phyloP scores from a whole-genome alignment of 2,797 vertebrate genomes.

The Danio jaintianensis region DNA sequence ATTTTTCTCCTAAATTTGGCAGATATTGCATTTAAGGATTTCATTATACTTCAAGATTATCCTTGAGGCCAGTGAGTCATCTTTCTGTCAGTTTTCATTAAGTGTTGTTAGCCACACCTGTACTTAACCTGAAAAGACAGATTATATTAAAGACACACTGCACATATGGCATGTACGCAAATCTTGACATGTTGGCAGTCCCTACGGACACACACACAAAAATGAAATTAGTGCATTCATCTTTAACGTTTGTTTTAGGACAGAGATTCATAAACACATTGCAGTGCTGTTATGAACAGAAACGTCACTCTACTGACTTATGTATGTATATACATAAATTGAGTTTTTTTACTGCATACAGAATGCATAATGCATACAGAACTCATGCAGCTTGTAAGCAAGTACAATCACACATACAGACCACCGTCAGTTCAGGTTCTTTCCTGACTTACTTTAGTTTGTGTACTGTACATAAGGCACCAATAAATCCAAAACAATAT shows the following conservation, averaged over 20 bases:
- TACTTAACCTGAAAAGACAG: constrained; percentile 4
- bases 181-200: constrained; percentile 3
- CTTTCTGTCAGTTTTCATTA: background rate
- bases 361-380: too few species aligned
- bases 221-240: background rate
- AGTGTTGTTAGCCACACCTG: background rate
- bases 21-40: background rate
- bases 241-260: background rate
- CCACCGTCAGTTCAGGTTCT: background rate
- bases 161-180: background rate
- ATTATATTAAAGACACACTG: constrained; percentile 19
- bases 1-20: too few species aligned
- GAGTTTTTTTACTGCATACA: too few species aligned
- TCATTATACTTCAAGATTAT: background rate
- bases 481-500: background rate
- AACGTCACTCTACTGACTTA: background rate
- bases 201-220: background rate
- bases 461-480: background rate
- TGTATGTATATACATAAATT: too few species aligned
- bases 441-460: background rate
- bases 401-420: background rate
- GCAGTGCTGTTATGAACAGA: background rate
- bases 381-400: background rate
- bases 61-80: background rate
- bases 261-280: background rate